phyloP scores from a whole-genome alignment of 2,888 invertebrate species.

The Parelbella ahira region DNA sequence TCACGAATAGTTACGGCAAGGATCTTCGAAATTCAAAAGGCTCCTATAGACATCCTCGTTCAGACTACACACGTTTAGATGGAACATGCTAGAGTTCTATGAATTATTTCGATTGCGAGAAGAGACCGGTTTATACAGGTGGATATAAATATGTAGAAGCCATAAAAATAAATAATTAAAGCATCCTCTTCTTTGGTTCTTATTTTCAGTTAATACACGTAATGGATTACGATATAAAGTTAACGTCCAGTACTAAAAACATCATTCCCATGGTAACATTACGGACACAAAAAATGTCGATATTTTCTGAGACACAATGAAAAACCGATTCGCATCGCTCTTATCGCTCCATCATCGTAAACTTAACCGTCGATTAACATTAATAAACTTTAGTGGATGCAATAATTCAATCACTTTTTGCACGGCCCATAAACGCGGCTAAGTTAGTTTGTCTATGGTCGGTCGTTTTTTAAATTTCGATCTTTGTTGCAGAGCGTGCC shows the following conservation, averaged over 20 bases:
- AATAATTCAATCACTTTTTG: slow-evolving; percentile 29
- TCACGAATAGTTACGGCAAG: too few species aligned
- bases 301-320: slow-evolving; percentile 22
- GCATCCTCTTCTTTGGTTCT: too few species aligned
- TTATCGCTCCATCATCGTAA: slow-evolving; percentile 34
- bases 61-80: too few species aligned
- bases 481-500: too few species aligned
- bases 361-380: slow-evolving; percentile 40
- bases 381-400: slow-evolving; percentile 44
- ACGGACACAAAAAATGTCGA: slow-evolving; percentile 14
- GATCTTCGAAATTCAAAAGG: too few species aligned
- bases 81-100: too few species aligned
- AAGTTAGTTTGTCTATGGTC: slow-evolving; percentile 26
- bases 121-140: too few species aligned
- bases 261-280: slow-evolving; percentile 6
- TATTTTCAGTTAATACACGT: too few species aligned
- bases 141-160: too few species aligned
- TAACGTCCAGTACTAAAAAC: slow-evolving; percentile 15
- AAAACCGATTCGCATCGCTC: slow-evolving; percentile 16
- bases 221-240: slow-evolving; percentile 1
- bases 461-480: slow-evolving; percentile 1
- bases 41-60: too few species aligned
- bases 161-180: too few species aligned
- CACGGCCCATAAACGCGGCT: slow-evolving; percentile 26
- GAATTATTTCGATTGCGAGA: too few species aligned